phyloP scores from a whole-genome alignment of 2,888 invertebrate species.

The Dryocosmus kuriphilus region DNA sequence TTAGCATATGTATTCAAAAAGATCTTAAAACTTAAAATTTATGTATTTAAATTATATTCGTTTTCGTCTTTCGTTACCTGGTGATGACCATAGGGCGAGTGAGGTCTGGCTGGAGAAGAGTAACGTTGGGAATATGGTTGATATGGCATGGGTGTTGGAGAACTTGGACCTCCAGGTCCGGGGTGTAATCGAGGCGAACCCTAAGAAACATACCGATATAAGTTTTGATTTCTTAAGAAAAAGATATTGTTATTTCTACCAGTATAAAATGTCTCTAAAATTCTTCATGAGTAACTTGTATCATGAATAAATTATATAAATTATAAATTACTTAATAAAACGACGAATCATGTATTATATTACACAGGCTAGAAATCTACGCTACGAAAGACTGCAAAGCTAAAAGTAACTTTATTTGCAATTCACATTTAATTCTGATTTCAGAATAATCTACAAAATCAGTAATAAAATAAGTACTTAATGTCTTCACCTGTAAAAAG shows the following conservation, averaged over 20 bases:
- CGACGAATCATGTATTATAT: no score
- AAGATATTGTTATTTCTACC: not conserved
- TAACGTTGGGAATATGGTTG: constrained; percentile 76
- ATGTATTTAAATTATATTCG: not conserved
- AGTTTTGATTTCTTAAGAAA: not conserved
- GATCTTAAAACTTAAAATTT: not conserved
- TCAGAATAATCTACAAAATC: no score
- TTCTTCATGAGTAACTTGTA: not conserved
- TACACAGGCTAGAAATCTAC: no score
- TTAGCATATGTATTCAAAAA: not conserved
- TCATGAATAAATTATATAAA: no score
- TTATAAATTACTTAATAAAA: no score
- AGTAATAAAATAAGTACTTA: no score
- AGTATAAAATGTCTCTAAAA: not conserved
- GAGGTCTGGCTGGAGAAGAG: constrained; percentile 75
- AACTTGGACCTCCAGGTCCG: constrained; percentile 75
- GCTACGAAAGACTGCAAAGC: no score
- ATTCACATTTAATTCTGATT: no score
- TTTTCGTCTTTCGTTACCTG: constrained; percentile 64
- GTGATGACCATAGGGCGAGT: constrained; percentile 75
- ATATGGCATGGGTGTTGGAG: constrained; percentile 76
- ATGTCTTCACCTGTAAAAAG: no score
- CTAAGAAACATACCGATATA: constrained; percentile 56
- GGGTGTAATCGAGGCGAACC: constrained; percentile 75
- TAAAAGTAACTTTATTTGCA: no score